A percentile compares a stretch with the other conserved stretches of the same genome.
phyloP scores from a whole-genome alignment of 2,113 vertebrate species.

The Baryphthengus martii region DNA sequence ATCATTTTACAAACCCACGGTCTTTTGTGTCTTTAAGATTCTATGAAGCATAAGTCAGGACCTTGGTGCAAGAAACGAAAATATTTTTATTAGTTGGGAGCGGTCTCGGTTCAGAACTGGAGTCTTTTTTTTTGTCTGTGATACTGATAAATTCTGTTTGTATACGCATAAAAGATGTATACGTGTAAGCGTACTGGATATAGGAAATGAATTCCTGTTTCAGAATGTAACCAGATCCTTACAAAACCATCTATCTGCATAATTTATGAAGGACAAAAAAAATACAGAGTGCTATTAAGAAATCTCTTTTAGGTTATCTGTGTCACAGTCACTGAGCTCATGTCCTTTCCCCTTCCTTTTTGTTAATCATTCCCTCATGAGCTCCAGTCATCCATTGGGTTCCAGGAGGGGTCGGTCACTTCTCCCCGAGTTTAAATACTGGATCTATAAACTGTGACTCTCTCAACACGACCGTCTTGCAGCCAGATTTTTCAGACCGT shows the following conservation, averaged over 20 bases:
- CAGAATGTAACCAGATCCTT: neutral
- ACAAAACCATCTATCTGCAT: neutral
- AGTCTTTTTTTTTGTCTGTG: neutral
- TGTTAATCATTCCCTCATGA: constrained; percentile 67
- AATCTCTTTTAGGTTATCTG: constrained; percentile 61
- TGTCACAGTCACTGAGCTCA: constrained; percentile 62
- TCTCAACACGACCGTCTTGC: neutral
- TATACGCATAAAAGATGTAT: neutral
- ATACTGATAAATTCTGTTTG: neutral
- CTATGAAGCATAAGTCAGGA: neutral
- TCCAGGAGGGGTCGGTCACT: constrained; percentile 13
- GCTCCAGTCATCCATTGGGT: constrained; percentile 55
- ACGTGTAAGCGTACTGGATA: neutral
- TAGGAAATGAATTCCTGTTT: neutral
- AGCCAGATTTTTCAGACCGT: neutral
- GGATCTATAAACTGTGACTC: neutral
- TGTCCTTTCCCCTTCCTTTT: constrained; percentile 62
- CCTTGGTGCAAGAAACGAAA: neutral
- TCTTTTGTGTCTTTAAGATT: constrained; percentile 13
- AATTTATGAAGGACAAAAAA: neutral
- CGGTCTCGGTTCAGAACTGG: neutral
- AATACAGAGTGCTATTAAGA: neutral
- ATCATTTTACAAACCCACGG: neutral
- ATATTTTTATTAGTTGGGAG: constrained; percentile 42
- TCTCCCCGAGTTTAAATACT: neutral